Evolutionary conservation across 1,140 invertebrate genomes (phyloP).

Genomic region (Diprion similis): DNA sequence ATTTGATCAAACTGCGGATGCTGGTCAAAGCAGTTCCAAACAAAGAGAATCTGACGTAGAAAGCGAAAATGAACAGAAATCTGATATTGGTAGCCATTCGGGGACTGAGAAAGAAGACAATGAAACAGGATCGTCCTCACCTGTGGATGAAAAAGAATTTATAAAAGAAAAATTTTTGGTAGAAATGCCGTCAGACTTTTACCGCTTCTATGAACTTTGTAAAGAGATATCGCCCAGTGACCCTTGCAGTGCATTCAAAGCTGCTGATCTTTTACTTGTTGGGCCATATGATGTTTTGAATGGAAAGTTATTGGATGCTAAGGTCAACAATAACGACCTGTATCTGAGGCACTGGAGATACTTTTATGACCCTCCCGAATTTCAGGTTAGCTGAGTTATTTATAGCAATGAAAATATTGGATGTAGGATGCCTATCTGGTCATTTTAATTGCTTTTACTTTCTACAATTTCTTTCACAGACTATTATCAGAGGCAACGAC

Average conservation of each 20-base stretch:
- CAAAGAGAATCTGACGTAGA: not conserved
- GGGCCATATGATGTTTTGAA: conserved; percentile 87
- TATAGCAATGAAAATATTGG: not conserved
- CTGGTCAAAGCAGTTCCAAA: conserved; percentile 27
- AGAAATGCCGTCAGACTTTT: conserved; percentile 91
- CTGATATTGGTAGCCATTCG: conserved; percentile 22
- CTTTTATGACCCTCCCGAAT: conserved; percentile 94
- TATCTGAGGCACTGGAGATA: conserved; percentile 87
- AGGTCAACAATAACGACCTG: conserved; percentile 65
- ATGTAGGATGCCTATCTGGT: conserved; percentile 18
- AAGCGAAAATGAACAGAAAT: not conserved
- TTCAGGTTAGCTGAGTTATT: conserved; percentile 69
- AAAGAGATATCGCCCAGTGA: conserved; percentile 67
- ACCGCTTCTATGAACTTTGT: conserved; percentile 83
- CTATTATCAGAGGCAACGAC: conserved; percentile 73
- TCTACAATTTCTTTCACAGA: conserved; percentile 59
- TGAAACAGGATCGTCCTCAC: conserved; percentile 17
- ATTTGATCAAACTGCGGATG: not conserved
- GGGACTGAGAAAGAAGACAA: conserved; percentile 37
- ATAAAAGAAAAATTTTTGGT: conserved; percentile 82
- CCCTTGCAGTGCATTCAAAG: conserved; percentile 70
- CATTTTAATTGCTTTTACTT: conserved; percentile 24
- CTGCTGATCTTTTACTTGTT: conserved; percentile 76
- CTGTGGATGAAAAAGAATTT: conserved; percentile 54
- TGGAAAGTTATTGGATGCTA: conserved; percentile 67